Evolutionary conservation across 1,140 invertebrate genomes (phyloP).

Genomic region (Bombus haemorrhoidalis): DNA sequence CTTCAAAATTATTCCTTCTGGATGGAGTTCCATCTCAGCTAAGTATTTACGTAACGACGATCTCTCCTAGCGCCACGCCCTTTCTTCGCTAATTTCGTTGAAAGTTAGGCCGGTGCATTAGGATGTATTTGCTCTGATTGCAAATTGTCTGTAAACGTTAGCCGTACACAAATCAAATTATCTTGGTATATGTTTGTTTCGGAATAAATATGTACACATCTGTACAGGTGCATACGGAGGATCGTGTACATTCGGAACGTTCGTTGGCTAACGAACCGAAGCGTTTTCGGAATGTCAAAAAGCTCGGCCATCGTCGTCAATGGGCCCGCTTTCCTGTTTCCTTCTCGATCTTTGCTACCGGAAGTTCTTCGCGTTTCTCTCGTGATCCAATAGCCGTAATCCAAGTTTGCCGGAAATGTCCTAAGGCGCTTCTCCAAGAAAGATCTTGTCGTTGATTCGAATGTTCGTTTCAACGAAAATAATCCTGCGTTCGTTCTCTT

Average conservation of each 20-base stretch:
- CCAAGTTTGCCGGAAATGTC: conserved; percentile 67
- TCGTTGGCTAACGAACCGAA: conserved; percentile 71
- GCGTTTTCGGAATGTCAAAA: conserved; percentile 73
- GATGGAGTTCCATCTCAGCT: neutral
- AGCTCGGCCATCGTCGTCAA: conserved; percentile 53
- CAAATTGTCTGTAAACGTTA: conserved; percentile 41
- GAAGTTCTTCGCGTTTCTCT: conserved; percentile 58
- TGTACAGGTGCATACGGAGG: neutral
- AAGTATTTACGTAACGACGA: neutral
- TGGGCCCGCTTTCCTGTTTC: conserved; percentile 28
- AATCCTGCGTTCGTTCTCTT: neutral
- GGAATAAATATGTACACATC: neutral
- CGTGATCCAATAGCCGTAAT: conserved; percentile 63
- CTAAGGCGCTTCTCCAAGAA: conserved; percentile 11
- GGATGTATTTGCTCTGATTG: conserved; percentile 21
- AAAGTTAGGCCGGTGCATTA: conserved; percentile 15
- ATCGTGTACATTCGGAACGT: conserved; percentile 21
- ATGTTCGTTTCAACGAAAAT: conserved; percentile 29
- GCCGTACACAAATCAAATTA: conserved; percentile 36
- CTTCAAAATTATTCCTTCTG: neutral
- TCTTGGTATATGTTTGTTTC: conserved; percentile 25
- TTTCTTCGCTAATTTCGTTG: conserved; percentile 18
- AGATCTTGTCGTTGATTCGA: conserved; percentile 31
- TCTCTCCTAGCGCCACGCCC: neutral
- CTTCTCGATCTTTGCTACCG: conserved; percentile 67